phyloP scores from a whole-genome alignment of 2,888 invertebrate genomes.

The Limnephilus rhombicus region DNA sequence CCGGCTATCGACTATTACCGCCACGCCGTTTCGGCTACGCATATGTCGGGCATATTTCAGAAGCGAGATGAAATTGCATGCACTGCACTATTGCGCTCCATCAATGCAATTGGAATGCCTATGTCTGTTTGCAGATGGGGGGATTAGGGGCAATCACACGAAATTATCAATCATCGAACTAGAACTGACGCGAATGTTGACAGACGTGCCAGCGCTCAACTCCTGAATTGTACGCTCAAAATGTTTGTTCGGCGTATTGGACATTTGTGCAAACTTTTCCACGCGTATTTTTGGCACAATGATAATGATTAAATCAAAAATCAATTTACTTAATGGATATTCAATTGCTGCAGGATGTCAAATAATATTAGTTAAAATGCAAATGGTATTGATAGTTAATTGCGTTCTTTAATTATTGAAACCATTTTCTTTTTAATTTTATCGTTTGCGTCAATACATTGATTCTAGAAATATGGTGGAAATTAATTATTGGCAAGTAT shows the following conservation, averaged over 20 bases:
- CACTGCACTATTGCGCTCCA: constrained; percentile 28
- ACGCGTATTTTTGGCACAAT: background rate
- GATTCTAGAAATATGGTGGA: background rate
- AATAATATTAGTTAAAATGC: too few species aligned
- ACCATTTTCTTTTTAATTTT: background rate
- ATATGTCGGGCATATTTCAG: constrained; percentile 25
- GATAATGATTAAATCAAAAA: background rate
- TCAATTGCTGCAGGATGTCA: too few species aligned
- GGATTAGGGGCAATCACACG: constrained; percentile 56
- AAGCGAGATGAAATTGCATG: constrained; percentile 36
- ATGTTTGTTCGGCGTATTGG: background rate
- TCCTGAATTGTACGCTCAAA: background rate
- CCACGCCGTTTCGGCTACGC: background rate
- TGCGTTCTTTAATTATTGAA: too few species aligned
- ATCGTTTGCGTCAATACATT: background rate
- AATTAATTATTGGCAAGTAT: background rate
- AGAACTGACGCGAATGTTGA: constrained; percentile 32
- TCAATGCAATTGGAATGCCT: constrained; percentile 28
- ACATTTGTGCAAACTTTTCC: background rate
- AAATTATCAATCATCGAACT: constrained; percentile 58
- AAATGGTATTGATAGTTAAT: too few species aligned
- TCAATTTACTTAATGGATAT: background rate
- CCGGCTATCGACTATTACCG: background rate
- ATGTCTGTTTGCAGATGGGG: constrained; percentile 24
- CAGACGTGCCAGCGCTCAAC: background rate